phyloP scores from a whole-genome alignment of 2,797 vertebrate genomes.

The Rhincodon typus region DNA sequence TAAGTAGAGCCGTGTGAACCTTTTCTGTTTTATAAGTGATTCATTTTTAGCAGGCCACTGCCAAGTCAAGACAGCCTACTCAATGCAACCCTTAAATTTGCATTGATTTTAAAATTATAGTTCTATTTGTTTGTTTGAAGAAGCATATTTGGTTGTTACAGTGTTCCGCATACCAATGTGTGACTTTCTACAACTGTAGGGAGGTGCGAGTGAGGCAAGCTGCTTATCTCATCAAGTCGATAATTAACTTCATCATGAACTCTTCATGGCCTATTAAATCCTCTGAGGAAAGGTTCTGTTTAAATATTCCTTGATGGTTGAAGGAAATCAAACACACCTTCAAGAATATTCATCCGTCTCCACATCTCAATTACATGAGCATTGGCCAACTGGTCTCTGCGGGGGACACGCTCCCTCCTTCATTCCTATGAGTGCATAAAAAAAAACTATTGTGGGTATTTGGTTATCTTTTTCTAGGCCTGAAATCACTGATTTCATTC shows the following conservation, averaged over 20 bases:
- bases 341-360: background rate
- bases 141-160: background rate
- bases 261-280: background rate
- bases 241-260: background rate
- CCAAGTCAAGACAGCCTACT: background rate
- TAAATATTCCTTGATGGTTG: background rate
- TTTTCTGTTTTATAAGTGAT: background rate
- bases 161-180: background rate
- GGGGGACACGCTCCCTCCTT: background rate
- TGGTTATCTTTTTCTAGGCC: background rate
- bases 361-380: background rate
- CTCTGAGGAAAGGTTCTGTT: background rate
- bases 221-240: background rate
- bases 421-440: background rate
- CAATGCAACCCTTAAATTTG: background rate
- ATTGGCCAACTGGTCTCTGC: background rate
- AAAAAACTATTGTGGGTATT: background rate
- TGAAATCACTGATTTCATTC: background rate
- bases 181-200: background rate
- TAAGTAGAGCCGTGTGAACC: slow-evolving; percentile 56
- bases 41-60: background rate
- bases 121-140: background rate
- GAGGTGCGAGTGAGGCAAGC: background rate
- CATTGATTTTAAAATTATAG: background rate
- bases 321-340: background rate